Conservation (phyloP, 2,113 vertebrate species). For the Phylloscopus trochilus region DNA sequence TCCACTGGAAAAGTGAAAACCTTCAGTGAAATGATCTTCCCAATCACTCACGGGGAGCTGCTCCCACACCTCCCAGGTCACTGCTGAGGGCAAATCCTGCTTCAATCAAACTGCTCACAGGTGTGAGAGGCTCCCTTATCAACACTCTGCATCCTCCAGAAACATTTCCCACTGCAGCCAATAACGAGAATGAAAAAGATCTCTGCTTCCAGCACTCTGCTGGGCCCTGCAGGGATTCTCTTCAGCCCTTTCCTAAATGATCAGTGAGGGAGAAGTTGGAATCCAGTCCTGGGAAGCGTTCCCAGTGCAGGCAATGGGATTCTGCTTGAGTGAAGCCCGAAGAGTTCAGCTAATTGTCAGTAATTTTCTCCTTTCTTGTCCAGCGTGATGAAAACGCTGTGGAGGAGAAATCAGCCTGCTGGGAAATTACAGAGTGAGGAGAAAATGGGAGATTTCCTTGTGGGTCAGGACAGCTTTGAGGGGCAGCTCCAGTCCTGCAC, state of each 20-base stretch:
- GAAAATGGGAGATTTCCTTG: background rate
- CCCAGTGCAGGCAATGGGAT: background rate
- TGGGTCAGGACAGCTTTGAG: background rate
- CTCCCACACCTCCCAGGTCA: background rate
- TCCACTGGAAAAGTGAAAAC: background rate
- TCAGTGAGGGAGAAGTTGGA: background rate
- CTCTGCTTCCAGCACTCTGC: background rate
- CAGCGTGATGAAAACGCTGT: background rate
- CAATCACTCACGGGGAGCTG: accelerated
- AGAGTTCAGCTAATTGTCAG: background rate
- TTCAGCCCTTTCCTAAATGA: background rate
- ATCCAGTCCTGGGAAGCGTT: background rate
- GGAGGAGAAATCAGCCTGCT: background rate
- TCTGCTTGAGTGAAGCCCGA: background rate
- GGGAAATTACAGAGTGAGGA: background rate
- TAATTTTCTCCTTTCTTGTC: background rate
- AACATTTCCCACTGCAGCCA: background rate
- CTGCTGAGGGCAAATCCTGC: background rate
- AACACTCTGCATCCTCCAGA: background rate
- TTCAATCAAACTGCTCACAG: background rate
- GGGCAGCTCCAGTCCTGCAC: background rate
- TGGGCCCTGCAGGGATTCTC: background rate
- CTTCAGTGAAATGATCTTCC: background rate
- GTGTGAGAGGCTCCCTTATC: background rate
- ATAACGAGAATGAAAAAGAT: background rate